Evolutionary conservation across 2,888 invertebrate species (phyloP).

Genomic region (Drosophila anceps): DNA sequence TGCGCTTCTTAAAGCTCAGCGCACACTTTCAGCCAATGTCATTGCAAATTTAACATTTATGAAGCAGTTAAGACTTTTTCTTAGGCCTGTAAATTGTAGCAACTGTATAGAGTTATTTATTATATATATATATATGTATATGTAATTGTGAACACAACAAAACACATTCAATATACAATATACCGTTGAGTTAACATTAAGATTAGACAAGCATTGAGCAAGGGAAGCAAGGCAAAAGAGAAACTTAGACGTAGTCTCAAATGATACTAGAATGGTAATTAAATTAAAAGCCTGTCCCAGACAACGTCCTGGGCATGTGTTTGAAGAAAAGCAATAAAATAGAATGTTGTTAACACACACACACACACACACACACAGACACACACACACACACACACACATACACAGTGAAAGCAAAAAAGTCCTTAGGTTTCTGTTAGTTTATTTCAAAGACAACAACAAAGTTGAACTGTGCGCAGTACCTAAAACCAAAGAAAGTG

Average conservation of each 20-base stretch:
- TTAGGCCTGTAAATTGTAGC: constrained; percentile 51
- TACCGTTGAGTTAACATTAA: constrained; percentile 72
- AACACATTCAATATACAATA: constrained; percentile 41
- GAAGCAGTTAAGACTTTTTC: constrained; percentile 57
- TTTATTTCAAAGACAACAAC: constrained; percentile 62
- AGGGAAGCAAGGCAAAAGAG: constrained; percentile 30
- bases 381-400: constrained; percentile 3
- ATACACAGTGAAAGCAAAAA: constrained; percentile 23
- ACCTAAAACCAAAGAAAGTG: constrained; percentile 64
- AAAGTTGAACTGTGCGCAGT: constrained; percentile 67
- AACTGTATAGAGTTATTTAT: constrained; percentile 44
- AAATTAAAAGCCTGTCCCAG: constrained; percentile 50
- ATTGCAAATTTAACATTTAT: constrained; percentile 12
- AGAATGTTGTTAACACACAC: constrained; percentile 49
- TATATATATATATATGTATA: constrained; percentile 5
- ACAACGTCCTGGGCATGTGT: constrained; percentile 47
- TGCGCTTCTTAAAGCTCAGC: not conserved
- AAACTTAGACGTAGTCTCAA: constrained; percentile 48
- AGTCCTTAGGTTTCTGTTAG: constrained; percentile 67
- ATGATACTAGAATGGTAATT: constrained; percentile 66
- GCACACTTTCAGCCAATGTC: constrained; percentile 22
- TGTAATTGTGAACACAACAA: constrained; percentile 6
- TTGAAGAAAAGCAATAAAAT: constrained; percentile 70
- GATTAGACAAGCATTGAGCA: constrained; percentile 38
- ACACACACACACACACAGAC: constrained; percentile 5